phyloP scores from a whole-genome alignment of 37 sponge, comb jelly and placozoan genomes.

The Ephydatia muelleri region DNA sequence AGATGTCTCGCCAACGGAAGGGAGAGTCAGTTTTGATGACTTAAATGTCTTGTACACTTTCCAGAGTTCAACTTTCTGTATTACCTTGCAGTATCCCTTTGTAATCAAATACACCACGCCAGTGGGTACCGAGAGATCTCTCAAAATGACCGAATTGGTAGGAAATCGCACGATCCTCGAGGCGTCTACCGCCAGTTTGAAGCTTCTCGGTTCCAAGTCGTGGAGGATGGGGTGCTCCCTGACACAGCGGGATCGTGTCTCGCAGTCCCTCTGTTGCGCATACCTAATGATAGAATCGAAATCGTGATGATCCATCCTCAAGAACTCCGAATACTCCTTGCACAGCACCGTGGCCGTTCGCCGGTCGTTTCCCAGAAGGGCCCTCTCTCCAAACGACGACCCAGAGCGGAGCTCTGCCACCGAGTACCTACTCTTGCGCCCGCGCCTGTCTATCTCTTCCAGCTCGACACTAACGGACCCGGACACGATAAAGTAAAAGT shows the following conservation, averaged over 20 bases:
- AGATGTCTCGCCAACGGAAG: background rate
- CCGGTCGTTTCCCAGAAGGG: constrained; percentile 51
- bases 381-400: constrained; percentile 83
- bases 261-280: constrained; percentile 62
- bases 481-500: constrained; percentile 81
- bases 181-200: constrained; percentile 41
- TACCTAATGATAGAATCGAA: constrained; percentile 62
- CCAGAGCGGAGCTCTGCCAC: constrained; percentile 76
- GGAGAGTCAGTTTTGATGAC: background rate
- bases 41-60: background rate
- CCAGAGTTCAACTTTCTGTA: constrained; percentile 41
- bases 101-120: constrained; percentile 54
- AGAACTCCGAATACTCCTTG: constrained; percentile 63
- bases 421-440: constrained; percentile 24
- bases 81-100: constrained; percentile 64
- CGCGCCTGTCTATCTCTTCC: constrained; percentile 46
- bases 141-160: constrained; percentile 62
- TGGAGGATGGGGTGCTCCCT: constrained; percentile 39
- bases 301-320: constrained; percentile 67
- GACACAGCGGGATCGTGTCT: constrained; percentile 22
- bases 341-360: constrained; percentile 81
- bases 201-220: constrained; percentile 17
- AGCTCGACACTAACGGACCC: constrained; percentile 73
- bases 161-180: constrained; percentile 51
- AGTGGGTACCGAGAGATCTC: constrained; percentile 31